These are phyloP conservation scores for Vicugna pacos DNA, from an alignment of 2,113 vertebrate species.

Conservation along the genomic window DNA sequence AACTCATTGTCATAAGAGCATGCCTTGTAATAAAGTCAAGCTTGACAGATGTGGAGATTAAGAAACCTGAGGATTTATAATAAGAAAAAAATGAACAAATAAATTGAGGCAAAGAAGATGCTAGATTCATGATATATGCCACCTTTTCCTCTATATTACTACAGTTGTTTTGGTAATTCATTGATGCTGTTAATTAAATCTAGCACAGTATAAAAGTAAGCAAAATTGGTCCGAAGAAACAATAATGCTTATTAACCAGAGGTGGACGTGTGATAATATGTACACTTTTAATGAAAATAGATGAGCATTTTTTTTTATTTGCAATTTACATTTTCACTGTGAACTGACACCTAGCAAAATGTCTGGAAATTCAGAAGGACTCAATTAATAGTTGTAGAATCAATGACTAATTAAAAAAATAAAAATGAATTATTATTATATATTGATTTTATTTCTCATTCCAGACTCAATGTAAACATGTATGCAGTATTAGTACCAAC, in stretches of 20 bases:
- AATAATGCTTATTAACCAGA: neutral
- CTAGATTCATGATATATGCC: neutral
- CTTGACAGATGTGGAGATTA: slow-evolving; percentile 7
- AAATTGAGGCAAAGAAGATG: neutral
- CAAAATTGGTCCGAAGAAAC: neutral
- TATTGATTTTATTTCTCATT: neutral
- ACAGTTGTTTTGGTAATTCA: slow-evolving; percentile 15
- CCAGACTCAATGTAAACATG: neutral
- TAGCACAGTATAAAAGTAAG: neutral
- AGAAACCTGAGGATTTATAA: slow-evolving; percentile 19
- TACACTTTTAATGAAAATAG: neutral
- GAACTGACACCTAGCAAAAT: neutral
- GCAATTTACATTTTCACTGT: neutral
- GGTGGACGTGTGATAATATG: neutral
- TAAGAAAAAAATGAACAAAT: neutral
- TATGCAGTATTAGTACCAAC: neutral
- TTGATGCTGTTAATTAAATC: neutral
- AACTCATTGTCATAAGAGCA: neutral
- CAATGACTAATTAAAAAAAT: neutral
- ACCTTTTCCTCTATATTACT: neutral
- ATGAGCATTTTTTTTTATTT: neutral
- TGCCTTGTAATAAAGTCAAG: neutral
- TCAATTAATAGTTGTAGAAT: neutral
- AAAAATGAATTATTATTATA: neutral
- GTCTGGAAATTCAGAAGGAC: neutral